Evolutionary conservation across 2,113 vertebrate genomes (phyloP), one percentile per base, ranked within the genome.

Genomic region (Prinia subflava): DNA sequence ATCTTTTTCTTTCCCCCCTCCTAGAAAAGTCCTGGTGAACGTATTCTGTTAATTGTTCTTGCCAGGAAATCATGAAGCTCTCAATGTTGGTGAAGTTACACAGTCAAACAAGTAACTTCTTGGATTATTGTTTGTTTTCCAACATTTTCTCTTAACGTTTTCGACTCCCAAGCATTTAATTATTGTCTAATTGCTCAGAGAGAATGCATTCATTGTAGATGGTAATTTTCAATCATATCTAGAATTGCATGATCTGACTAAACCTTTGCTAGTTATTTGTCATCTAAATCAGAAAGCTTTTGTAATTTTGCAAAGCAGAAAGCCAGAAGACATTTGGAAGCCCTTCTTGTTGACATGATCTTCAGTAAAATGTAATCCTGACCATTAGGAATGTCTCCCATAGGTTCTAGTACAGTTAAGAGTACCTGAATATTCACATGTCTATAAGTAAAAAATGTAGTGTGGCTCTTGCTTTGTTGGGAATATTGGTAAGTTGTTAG

Each of bases 161-260:
- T 55, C 0, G 50, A 47, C 73, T 96, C 17, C 44, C 28, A 81
- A 94, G 21, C 21, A 22, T 86, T 88, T 90, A 83, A 95, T 95
- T 93, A 93, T 33, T 80, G 68, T 47, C 14, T 96, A 83, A 94
- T 90, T 93, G 68, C 64, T 56, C 52, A 25, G 22, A 25, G 79
- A 71, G 64, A 30, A 24, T 50, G 85, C 92, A 90, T 96, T 94
- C 71, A 56, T 89, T 96, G 59, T 68, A 64, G 80, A 44, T 68
- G 46, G 92, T 93, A 93, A 81, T 88, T 88, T 70, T 62, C n/a
- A 60, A 1, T 89, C 92, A 69, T 70, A 33, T 75, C 35, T 67
- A 22, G 55, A 74, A 68, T 44, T 70, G 35, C 22, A 11, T 89
- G 64, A 60, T 74, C 3, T 15, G n/a, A 67, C 83, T 87, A 93